phyloP scores from a whole-genome alignment of 2,888 invertebrate species.

The Carcina quercana region DNA sequence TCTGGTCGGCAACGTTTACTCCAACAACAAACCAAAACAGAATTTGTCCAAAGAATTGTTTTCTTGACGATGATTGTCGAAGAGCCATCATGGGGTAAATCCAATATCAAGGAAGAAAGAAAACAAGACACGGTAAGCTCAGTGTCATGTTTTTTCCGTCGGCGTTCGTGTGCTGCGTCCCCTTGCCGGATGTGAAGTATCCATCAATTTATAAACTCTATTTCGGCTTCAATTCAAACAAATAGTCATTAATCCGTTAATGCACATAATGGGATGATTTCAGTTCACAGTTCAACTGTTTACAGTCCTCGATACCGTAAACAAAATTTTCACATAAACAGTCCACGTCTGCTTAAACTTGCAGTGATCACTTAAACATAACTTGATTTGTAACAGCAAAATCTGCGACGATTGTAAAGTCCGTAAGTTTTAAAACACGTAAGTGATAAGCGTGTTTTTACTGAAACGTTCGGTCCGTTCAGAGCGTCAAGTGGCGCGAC shows the following conservation, averaged over 20 bases:
- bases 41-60: constrained; percentile 48
- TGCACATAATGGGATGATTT: constrained; percentile 39
- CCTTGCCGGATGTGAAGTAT: constrained; percentile 65
- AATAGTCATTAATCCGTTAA: constrained; percentile 44
- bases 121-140: constrained; percentile 63
- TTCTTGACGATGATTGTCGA: constrained; percentile 43
- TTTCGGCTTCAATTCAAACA: constrained; percentile 46
- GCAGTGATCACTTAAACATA: constrained; percentile 15
- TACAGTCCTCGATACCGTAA: constrained; percentile 27
- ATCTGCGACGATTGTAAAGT: constrained; percentile 17
- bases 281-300: constrained; percentile 30
- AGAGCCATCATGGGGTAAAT: constrained; percentile 62
- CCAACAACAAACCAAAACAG: constrained; percentile 60
- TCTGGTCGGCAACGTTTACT: constrained; percentile 63
- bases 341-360: constrained; percentile 34
- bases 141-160: constrained; percentile 74
- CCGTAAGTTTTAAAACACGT: constrained; percentile 38
- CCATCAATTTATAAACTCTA: constrained; percentile 67
- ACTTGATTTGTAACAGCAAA: constrained; percentile 6
- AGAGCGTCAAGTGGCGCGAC: constrained; percentile 63
- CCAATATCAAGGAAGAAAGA: constrained; percentile 67
- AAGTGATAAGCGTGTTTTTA: constrained; percentile 61
- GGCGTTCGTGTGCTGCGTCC: constrained; percentile 61
- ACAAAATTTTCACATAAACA: constrained; percentile 39
- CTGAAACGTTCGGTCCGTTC: constrained; percentile 53